These are phyloP conservation scores for Thymelicus acteon DNA, from an alignment of 2,888 invertebrate genomes.

Conservation along the genomic window DNA sequence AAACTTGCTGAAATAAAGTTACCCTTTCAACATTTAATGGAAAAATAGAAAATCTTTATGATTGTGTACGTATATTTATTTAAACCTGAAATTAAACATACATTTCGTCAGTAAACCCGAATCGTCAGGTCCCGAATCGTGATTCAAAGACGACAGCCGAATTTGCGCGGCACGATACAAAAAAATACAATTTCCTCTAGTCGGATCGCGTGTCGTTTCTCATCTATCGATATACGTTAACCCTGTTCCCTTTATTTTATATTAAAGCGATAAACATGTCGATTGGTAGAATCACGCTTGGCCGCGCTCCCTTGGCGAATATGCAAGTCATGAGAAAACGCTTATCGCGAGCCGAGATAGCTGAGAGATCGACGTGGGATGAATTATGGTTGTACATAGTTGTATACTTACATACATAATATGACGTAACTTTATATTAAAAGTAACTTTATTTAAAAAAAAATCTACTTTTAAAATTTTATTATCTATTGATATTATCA, in stretches of 20 bases:
- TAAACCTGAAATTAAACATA: no score
- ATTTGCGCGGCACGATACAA: constrained; percentile 9
- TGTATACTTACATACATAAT: constrained; percentile 48
- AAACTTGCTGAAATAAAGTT: no score
- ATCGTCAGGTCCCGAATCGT: background rate
- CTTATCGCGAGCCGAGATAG: constrained; percentile 78
- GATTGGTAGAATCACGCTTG: constrained; percentile 79
- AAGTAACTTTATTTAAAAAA: no score
- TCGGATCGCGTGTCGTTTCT: constrained; percentile 67
- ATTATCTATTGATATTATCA: no score
- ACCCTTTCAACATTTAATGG: no score
- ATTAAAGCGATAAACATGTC: constrained; percentile 85
- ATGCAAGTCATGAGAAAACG: constrained; percentile 84
- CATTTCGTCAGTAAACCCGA: no score
- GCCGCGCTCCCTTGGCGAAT: constrained; percentile 73
- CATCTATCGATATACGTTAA: constrained; percentile 74
- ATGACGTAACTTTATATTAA: constrained; percentile 53
- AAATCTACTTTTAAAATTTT: no score
- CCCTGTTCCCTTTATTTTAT: constrained; percentile 79
- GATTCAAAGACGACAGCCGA: constrained; percentile 16
- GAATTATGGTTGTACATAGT: constrained; percentile 65
- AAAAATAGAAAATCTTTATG: no score
- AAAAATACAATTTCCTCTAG: constrained; percentile 74
- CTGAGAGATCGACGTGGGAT: constrained; percentile 69
- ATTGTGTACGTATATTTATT: no score